Evolutionary conservation across 2,888 invertebrate genomes (phyloP).

Genomic region (Linhomoeus sp.): DNA sequence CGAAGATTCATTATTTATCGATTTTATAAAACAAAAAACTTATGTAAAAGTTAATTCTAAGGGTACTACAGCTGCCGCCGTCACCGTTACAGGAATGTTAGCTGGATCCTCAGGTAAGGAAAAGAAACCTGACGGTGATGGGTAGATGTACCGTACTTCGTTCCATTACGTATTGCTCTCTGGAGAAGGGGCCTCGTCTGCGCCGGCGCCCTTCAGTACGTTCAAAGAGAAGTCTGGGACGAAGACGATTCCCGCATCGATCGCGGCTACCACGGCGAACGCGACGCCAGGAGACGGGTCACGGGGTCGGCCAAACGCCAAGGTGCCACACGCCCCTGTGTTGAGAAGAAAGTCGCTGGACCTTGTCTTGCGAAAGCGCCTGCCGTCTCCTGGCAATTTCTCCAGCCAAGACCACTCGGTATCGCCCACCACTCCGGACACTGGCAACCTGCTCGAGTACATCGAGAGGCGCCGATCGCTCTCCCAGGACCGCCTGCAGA

Average conservation of each 20-base stretch:
- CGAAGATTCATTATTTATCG: no score
- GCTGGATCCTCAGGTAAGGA: no score
- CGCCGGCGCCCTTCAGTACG: conserved; percentile 8
- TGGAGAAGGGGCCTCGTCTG: background rate
- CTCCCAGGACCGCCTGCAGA: conserved; percentile 12
- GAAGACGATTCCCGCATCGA: conserved; percentile 5
- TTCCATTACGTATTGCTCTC: no score
- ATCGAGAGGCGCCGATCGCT: conserved; percentile 14
- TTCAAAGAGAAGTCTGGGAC: conserved; percentile 9
- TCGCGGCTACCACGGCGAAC: background rate
- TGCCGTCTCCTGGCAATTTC: conserved; percentile 24
- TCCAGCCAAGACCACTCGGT: conserved; percentile 26
- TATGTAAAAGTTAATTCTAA: no score
- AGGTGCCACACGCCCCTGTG: background rate
- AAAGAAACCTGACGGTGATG: no score
- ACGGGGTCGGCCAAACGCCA: no score
- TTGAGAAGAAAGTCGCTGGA: conserved; percentile 16
- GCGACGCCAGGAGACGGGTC: no score
- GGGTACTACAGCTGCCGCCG: no score
- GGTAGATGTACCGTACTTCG: no score
- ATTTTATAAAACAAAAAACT: no score
- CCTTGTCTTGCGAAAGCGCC: conserved; percentile 18
- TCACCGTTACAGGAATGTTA: no score
- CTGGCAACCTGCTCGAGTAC: conserved; percentile 20
- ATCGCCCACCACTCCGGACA: conserved; percentile 18